phyloP scores from a whole-genome alignment of 2,113 vertebrate species.

The Odocoileus hemionus region DNA sequence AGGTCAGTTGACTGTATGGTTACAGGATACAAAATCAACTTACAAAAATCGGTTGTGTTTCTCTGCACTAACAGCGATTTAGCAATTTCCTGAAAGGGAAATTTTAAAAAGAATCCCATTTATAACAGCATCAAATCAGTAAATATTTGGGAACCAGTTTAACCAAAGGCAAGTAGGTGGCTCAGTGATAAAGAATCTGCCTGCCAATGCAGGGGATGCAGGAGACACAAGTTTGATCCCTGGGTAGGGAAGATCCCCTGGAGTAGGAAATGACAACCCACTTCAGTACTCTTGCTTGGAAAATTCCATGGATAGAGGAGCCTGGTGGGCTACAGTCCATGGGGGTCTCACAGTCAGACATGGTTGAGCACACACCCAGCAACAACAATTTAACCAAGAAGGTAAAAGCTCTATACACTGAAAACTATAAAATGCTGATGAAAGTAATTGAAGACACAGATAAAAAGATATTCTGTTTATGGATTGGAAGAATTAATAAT shows the following conservation, averaged over 20 bases:
- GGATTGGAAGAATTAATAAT: neutral
- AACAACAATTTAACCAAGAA: neutral
- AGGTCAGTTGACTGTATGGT: neutral
- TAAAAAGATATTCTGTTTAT: neutral
- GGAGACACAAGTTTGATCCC: neutral
- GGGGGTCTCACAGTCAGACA: neutral
- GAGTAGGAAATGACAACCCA: neutral
- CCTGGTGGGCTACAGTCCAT: neutral
- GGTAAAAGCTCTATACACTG: neutral
- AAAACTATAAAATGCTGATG: neutral
- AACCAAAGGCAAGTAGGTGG: neutral
- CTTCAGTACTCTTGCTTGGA: neutral
- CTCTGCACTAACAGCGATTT: neutral
- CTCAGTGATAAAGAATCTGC: neutral
- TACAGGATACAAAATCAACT: neutral
- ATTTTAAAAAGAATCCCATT: neutral
- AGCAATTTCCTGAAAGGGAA: neutral
- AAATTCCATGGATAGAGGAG: neutral
- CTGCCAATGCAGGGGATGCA: neutral
- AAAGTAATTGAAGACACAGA: neutral
- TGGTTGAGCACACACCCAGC: neutral
- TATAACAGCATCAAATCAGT: neutral
- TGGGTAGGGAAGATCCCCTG: neutral
- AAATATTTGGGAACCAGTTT: neutral
- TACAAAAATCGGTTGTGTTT: neutral